Evolutionary conservation across 2,113 vertebrate species (phyloP), one percentile per base, ranked within the genome.

Genomic region (Trachemys scripta): DNA sequence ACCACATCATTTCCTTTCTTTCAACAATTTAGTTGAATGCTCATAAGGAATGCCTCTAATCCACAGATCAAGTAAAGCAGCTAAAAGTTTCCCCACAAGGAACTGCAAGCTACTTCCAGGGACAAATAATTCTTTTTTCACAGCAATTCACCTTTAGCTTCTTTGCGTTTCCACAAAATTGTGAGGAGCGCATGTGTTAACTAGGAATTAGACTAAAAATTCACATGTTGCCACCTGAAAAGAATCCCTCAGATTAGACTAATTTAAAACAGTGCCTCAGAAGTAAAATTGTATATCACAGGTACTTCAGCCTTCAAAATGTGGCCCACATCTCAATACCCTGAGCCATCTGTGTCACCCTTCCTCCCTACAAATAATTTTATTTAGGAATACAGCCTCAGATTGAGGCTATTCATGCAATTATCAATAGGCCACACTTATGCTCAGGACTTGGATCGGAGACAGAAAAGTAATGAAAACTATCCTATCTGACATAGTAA

Each of bases 271-370:
- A 80, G 8, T 45, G 6, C 24, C 87, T n/a, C 50, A 79, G 29
- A 91, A 92, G 45, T 45, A 84, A 93, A 16, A n/a, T 69, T 9
- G 8, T n/a, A 62, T 62, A n/a, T 17, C 35, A 69, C 35, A 19
- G 16, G 35, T 57, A 82, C 8, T 84, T 29, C 79, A 91, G 42
- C 56, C 31, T 19, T 76, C 76, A 45, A 11, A 80, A 76, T 13
- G 87, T 11, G 22, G 56, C 2, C 3, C 38, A 76, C 5, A 72
- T 56, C 9, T 57, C 49, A 17, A 31, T n/a, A 31, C 14, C 57
- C 1, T 0, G 4, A 11, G 5, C 3, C 5, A 2, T 24, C 69
- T 42, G 29, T 8, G 59, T 4, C 72, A 22, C 42, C 84, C 9
- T 80, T 69, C 88, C 35, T 3, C 65, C 42, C 65, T 38, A 38